Evolutionary conservation across 2,797 vertebrate genomes (phyloP), one percentile per base, ranked within the genome.

Genomic region (Momotus momota): DNA sequence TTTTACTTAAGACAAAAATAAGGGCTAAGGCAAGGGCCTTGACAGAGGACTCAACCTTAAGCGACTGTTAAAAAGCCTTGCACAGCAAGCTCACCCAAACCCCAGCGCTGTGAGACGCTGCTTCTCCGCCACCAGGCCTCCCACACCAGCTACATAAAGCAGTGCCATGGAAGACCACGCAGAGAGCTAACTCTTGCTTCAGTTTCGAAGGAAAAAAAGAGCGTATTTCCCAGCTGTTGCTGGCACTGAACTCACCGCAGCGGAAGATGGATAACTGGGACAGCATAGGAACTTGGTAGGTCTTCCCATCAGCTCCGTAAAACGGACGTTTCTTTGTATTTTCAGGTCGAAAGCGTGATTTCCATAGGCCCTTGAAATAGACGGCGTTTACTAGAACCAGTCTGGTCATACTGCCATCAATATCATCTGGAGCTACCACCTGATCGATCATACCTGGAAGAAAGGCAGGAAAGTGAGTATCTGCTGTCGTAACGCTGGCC

Each of bases 301-400:
- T 72, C 7, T 98, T 98, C 49, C 99, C 99, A 25, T 99, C 98
- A 12, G 98, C 98, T 10, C 96, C 97, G 41, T 97, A 97, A 60
- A 99, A 99, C 0, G 98, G 97, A 14, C 98, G 98, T 64, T 98
- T 98, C 97, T 99, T 99, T n/a, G 99, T 99, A 96, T 98, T 99
- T 96, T 99, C 98, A 1, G 98, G 98, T 79, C 98, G 98, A 96
- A 99, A 99, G 66, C 99, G 98, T 2, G 99, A 99, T 90, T 99
- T 99, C 99, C 99, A 99, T 27, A 99, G 93, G 40, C 99, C 99
- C 98, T 99, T 99, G 97, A 99, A 99, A 97, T 99, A 99, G 74
- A 99, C 98, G 0, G 99, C 98, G 58, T 99, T 99, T 75, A 99
- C 98, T 17, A 98, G 95, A 17, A 99, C 98, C 92, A 99, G 96